phyloP scores from a whole-genome alignment of 2,888 invertebrate species.

The Liodrosophila aerea region DNA sequence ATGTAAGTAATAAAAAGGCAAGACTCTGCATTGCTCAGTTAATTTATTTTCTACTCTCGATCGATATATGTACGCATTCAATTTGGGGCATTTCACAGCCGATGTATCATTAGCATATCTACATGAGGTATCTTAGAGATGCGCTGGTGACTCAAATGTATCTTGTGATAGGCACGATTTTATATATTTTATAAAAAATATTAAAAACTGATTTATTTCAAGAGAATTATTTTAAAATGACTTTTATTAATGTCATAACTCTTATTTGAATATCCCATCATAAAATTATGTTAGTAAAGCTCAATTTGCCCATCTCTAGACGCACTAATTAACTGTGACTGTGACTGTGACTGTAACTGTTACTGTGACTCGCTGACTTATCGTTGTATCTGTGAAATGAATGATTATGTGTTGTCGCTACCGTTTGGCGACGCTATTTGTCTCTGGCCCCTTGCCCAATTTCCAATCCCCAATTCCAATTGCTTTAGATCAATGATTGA shows the following conservation, averaged over 20 bases:
- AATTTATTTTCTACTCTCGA: conserved; percentile 5
- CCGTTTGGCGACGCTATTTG: conserved; percentile 57
- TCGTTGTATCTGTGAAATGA: conserved; percentile 19
- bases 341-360: conserved; percentile 5
- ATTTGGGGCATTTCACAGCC: conserved; percentile 34
- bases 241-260: not conserved
- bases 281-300: too few species aligned
- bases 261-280: too few species aligned
- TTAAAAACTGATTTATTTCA: not conserved
- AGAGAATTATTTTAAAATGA: not conserved
- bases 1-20: conserved; percentile 44
- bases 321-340: not conserved
- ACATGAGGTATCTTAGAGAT: conserved; percentile 10
- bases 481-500: conserved; percentile 52
- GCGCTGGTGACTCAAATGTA: conserved; percentile 3
- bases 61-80: conserved; percentile 3
- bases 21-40: not conserved
- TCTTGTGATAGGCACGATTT: not conserved
- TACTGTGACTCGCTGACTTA: conserved; percentile 7
- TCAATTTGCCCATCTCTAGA: too few species aligned
- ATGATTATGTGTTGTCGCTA: conserved; percentile 55
- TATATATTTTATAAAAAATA: too few species aligned
- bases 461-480: conserved; percentile 41
- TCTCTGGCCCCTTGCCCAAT: conserved; percentile 32
- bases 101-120: conserved; percentile 33